Base-by-base conservation (phyloP, 2,888 invertebrate genomes). In the Hemistola chrysoprasaria region DNA sequence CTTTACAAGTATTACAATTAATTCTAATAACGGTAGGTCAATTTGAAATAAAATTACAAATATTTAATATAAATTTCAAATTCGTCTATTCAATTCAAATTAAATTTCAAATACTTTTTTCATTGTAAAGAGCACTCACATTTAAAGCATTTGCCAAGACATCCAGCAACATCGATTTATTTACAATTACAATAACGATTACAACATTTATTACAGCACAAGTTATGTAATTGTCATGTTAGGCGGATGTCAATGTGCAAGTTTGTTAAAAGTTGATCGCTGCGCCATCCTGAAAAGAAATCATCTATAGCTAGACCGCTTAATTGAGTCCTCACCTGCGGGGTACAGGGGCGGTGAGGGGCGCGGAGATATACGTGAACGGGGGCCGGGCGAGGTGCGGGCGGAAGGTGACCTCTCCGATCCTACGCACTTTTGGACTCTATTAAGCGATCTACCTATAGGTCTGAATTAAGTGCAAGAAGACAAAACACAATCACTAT, bases 111-210 rank as follows among this genome's bases (percentile, higher is more conserved):
- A 24, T 42, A 33, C 28, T 42, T 37, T 47, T 31, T 29, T 30
- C 6, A 33, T 50, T 62, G 71, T 73, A 78, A 77, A 81, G 73
- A 80, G 74, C 64, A 64, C 68, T 72, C 42, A 87, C 86, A 87
- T 69, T 68, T 70, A 87, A 87, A 87, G 87, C 86, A 62, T 66
- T 78, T 78, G 77, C 76, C 75, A 82, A 78, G 64, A 79, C 80
- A 78, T 50, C 64, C 73, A 79, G 78, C 79, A 49, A 85, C 82
- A 85, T 64, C 61, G 56, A 78, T 63, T 61, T 71, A 72, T 75
- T 63, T 70, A 55, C 46, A 52, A 37, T 33, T 27, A 42, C 37
- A 40, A 23, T 42, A 34, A 47, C 32, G 6, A 22, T 27, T 32
- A 74, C 71, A 74, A 75, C 69, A 72, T 45, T 62, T 57, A 66